Conservation (phyloP, 2,797 vertebrate species). For the Parotocinclus haroldoi region DNA sequence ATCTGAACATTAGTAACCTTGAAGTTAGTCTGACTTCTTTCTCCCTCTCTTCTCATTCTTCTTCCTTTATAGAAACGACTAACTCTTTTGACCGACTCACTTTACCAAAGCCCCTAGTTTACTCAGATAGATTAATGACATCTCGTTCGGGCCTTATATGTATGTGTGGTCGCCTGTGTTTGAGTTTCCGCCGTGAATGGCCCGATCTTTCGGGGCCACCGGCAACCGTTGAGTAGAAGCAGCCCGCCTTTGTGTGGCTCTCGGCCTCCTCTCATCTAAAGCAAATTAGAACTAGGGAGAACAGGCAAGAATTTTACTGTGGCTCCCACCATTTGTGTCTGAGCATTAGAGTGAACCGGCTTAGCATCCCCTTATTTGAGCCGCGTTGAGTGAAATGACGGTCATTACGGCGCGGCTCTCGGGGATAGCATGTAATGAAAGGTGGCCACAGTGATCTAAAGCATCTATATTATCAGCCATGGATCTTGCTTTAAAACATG, state of each 20-base stretch:
- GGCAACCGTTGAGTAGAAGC: constrained; percentile 82
- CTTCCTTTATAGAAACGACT: constrained; percentile 42
- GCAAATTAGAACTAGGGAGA: constrained; percentile 86
- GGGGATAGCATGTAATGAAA: constrained; percentile 54
- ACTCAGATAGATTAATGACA: constrained; percentile 87
- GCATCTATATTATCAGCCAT: constrained; percentile 40
- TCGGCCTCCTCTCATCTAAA: constrained; percentile 93
- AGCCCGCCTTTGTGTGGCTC: constrained; percentile 88
- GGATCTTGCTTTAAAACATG: constrained; percentile 41
- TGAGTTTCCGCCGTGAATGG: constrained; percentile 76
- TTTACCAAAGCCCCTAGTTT: constrained; percentile 82
- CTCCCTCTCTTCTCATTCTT: constrained; percentile 30
- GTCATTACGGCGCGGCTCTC: constrained; percentile 61
- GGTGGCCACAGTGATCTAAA: constrained; percentile 48
- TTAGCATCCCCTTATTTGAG: constrained; percentile 70
- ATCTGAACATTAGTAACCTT: constrained; percentile 49
- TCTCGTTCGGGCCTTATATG: constrained; percentile 64
- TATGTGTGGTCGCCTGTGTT: constrained; percentile 23
- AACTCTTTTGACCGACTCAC: constrained; percentile 84
- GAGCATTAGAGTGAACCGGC: constrained; percentile 71
- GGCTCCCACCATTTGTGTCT: constrained; percentile 72
- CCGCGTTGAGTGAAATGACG: constrained; percentile 65
- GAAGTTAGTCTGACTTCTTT: constrained; percentile 39
- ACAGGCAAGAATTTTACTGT: constrained; percentile 78
- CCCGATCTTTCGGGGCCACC: constrained; percentile 81